Base-by-base conservation (phyloP, 2,113 vertebrate genomes). In the Callithrix jacchus region DNA sequence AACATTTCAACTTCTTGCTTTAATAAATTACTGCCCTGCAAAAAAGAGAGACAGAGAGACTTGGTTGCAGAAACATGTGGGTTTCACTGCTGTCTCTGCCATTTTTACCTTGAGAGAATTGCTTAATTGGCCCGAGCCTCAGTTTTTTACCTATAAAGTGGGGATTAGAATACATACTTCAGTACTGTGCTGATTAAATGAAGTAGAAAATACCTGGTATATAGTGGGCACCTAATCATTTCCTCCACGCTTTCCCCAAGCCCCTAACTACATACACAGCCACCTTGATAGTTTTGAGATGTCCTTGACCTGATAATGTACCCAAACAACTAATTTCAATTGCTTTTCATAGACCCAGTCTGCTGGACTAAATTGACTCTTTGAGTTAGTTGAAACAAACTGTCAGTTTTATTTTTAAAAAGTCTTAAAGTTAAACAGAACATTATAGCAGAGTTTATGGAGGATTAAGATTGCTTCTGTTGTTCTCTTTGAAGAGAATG, bases 401-500 rank as follows among this genome's bases (percentile, higher is more conserved):
- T 23, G 47, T 23, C 25, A 52, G 54, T 56, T 95, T 81, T 54
- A 7, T 54, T 52, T 52, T 52, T 25, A 49, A 84, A 90, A 54
- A 90, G 7, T 2, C 56, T 91, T 64, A 76, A 35, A 45, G 30
- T 56, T 11, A 77, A 88, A 6, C 20, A 58, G 17, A 87, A 54
- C 17, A 18, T 68, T 32, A 20, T 3, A 71, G 73, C 17, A 56
- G 42, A 85, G 45, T 81, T 66, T 73, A 30, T 27, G 54, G 58
- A 73, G 37, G 37, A 86, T 92, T 93, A 66, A 14, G 30, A 87
- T 27, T 5, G 21, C n/a, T 71, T 76, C 70, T 79, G 8, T 30
- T 56, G 16, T 18, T 79, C 37, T 86, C 92, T 96, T 88, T 91
- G 87, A 95, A 89, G 35, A 73, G 30, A 77, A 79, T 37, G 7